Evolutionary conservation across 2,888 invertebrate genomes (phyloP).

Genomic region (Leucoma salicis): DNA sequence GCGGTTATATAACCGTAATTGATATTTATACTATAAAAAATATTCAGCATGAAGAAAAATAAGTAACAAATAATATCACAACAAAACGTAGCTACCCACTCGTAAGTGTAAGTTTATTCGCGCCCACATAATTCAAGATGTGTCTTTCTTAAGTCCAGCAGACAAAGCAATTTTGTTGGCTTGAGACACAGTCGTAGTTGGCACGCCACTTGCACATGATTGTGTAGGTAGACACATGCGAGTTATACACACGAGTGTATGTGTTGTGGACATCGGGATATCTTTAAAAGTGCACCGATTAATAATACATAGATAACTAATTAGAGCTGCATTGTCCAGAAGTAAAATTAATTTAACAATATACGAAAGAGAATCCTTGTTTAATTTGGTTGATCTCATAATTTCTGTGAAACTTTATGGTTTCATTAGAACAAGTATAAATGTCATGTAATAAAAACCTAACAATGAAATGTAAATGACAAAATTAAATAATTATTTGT

Average conservation of each 20-base stretch:
- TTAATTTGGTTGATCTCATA: too few relatives aligned
- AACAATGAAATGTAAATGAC: too few relatives aligned
- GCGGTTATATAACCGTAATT: too few relatives aligned
- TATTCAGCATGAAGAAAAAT: too few relatives aligned
- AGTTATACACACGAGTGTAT: slow-evolving; percentile 38
- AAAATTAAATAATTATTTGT: too few relatives aligned
- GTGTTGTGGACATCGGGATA: slow-evolving; percentile 52
- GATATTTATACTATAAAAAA: too few relatives aligned
- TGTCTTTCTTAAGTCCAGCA: slow-evolving; percentile 51
- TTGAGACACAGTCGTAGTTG: slow-evolving; percentile 53
- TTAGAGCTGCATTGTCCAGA: slow-evolving; percentile 6
- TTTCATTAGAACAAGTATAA: too few relatives aligned
- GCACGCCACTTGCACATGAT: slow-evolving; percentile 63
- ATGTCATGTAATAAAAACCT: too few relatives aligned
- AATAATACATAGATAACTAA: slow-evolving; percentile 17
- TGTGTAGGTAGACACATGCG: slow-evolving; percentile 32
- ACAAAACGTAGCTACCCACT: too few relatives aligned
- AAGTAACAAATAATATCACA: slow-evolving; percentile 45
- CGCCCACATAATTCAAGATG: slow-evolving; percentile 52
- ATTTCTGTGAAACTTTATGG: too few relatives aligned
- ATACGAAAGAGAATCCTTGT: too few relatives aligned
- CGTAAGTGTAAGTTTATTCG: slow-evolving; percentile 41
- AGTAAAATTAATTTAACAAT: too few relatives aligned
- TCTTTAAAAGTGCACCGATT: slow-evolving; percentile 37
- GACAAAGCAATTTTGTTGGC: slow-evolving; percentile 69